Percentiles rank a stretch among this genome's conserved stretches.
Evolutionary conservation across 2,888 invertebrate genomes (phyloP).

Genomic region (Tetramorium bicarinatum): DNA sequence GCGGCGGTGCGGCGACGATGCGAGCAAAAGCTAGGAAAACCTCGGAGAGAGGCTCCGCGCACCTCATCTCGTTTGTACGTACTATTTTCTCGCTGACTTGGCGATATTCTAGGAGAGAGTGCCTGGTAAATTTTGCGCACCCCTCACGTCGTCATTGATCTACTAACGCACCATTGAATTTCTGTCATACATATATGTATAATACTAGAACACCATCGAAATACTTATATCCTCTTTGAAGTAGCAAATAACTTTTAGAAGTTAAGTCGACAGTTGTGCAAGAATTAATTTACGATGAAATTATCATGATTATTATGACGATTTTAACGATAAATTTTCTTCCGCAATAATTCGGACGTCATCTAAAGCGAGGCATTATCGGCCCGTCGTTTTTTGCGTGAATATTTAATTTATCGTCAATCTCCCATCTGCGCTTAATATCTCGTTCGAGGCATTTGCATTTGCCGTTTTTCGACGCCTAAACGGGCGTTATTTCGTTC

Average conservation of each 20-base stretch:
- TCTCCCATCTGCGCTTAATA: not conserved
- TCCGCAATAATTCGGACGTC: not conserved
- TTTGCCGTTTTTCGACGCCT: not conserved
- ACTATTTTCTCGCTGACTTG: constrained; percentile 66
- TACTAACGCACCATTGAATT: constrained; percentile 6
- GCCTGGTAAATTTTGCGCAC: constrained; percentile 54
- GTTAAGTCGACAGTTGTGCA: not conserved
- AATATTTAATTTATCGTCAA: constrained; percentile 3
- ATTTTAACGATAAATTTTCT: not conserved
- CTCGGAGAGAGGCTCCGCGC: constrained; percentile 8
- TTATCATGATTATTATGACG: not conserved
- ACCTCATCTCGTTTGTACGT: constrained; percentile 48
- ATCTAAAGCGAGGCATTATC: not conserved
- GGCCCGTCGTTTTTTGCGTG: not conserved
- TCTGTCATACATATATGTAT: not conserved
- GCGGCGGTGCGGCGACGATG: constrained; percentile 32
- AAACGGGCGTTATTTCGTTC: constrained; percentile 18
- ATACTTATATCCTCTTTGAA: not conserved
- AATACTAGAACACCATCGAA: not conserved
- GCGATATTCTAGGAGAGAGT: constrained; percentile 64
- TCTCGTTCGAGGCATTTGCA: not conserved
- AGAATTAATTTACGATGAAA: not conserved
- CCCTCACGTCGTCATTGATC: constrained; percentile 19
- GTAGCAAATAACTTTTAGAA: not conserved
- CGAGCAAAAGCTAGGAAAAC: constrained; percentile 39